Percentiles rank a stretch among this genome's conserved stretches.
phyloP scores from a whole-genome alignment of 2,113 vertebrate genomes.

The Carassius auratus region DNA sequence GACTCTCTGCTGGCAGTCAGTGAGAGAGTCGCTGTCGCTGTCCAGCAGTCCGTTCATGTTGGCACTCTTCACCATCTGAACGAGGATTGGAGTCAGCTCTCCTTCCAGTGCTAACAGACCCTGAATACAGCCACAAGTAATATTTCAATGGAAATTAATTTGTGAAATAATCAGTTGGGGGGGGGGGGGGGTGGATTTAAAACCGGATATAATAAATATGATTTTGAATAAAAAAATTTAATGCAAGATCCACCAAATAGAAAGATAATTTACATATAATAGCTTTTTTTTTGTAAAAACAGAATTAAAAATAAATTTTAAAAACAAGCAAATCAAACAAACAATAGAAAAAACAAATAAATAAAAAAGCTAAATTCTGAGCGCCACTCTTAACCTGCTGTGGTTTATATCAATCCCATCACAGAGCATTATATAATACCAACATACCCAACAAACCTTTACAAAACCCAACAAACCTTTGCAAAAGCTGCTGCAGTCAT shows the following conservation, averaged over 20 bases:
- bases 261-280: background rate
- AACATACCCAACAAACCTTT: background rate
- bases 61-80: conserved; percentile 99
- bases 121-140: conserved; percentile 68
- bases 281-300: background rate
- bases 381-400: background rate
- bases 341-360: background rate
- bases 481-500: conserved; percentile 98
- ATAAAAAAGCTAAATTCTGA: background rate
- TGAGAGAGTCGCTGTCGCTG: conserved; percentile 94
- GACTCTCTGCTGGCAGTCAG: conserved; percentile 93
- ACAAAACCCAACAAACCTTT: conserved; percentile 79
- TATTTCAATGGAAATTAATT: background rate
- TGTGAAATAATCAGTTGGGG: too few relatives aligned
- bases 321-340: background rate
- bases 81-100: conserved; percentile 94
- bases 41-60: conserved; percentile 98
- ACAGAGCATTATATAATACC: background rate
- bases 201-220: background rate
- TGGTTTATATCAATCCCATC: background rate
- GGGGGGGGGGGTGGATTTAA: background rate
- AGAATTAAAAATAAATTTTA: background rate
- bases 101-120: conserved; percentile 94
- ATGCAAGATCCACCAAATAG: background rate
- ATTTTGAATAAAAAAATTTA: background rate